Evolutionary conservation across 2,888 invertebrate species (phyloP).

Genomic region (Argyresthia albistria): DNA sequence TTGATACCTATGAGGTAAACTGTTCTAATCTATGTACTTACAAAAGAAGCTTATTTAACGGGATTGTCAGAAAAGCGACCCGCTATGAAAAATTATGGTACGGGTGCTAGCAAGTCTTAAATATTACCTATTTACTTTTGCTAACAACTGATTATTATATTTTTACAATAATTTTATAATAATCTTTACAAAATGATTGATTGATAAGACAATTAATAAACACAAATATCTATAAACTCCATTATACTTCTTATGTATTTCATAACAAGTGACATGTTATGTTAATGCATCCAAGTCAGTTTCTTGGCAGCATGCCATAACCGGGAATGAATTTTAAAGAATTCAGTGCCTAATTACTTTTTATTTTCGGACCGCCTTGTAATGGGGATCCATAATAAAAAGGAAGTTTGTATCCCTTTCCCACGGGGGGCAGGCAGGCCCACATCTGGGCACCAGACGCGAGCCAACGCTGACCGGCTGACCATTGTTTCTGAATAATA

Average conservation of each 20-base stretch:
- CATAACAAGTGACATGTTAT: no score
- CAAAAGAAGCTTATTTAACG: no score
- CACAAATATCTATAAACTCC: no score
- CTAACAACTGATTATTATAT: no score
- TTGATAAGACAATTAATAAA: no score
- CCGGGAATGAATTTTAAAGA: not conserved
- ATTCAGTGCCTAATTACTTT: not conserved
- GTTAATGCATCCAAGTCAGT: not conserved
- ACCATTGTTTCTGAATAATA: conserved; percentile 67
- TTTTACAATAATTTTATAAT: no score
- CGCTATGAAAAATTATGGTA: no score
- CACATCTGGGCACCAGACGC: conserved; percentile 52
- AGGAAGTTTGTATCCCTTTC: conserved; percentile 28
- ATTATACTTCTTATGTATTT: no score
- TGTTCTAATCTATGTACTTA: not conserved
- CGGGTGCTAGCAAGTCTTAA: no score
- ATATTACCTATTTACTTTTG: no score
- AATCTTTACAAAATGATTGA: no score
- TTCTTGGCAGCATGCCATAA: not conserved
- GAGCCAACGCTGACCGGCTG: conserved; percentile 51
- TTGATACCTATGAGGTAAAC: not conserved
- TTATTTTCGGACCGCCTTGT: not conserved
- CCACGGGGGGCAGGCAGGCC: conserved; percentile 33
- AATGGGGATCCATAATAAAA: not conserved
- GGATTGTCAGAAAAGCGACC: no score